Evolutionary conservation across 2,888 invertebrate genomes (phyloP).

Genomic region (Nemapogon koenigi): DNA sequence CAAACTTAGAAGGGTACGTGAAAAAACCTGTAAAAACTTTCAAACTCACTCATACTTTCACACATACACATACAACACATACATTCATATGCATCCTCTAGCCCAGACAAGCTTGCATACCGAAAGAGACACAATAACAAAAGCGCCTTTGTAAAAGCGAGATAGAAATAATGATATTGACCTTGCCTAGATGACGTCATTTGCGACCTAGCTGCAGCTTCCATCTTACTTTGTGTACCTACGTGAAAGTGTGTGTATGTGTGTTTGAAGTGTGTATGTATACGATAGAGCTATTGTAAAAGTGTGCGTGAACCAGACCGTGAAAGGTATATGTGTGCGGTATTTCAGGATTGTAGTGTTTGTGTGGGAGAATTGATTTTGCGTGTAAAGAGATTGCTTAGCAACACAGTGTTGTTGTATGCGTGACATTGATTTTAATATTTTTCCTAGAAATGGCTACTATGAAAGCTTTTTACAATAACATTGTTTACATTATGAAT

Average conservation of each 20-base stretch:
- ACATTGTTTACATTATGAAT: too few species aligned
- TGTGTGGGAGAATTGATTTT: too few species aligned
- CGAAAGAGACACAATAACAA: neutral
- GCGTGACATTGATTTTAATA: too few species aligned
- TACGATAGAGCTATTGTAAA: too few species aligned
- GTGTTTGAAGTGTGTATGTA: too few species aligned
- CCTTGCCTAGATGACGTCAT: constrained; percentile 66
- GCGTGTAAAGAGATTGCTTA: too few species aligned
- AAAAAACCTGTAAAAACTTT: neutral
- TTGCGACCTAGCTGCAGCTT: constrained; percentile 65
- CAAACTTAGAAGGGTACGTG: neutral
- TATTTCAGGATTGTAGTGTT: too few species aligned
- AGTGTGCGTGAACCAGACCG: constrained; percentile 18
- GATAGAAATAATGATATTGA: constrained; percentile 48
- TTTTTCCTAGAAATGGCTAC: too few species aligned
- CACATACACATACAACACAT: constrained; percentile 1
- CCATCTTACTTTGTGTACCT: constrained; percentile 22
- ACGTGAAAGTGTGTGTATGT: constrained; percentile 8
- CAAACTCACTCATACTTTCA: constrained; percentile 1
- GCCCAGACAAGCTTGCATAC: constrained; percentile 4
- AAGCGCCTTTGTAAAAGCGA: constrained; percentile 21
- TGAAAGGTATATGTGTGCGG: constrained; percentile 24
- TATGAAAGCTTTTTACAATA: too few species aligned
- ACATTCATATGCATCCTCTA: constrained; percentile 4
- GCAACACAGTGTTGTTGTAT: too few species aligned